A percentile compares a stretch with the other conserved stretches of the same genome.
Evolutionary conservation across 2,888 invertebrate genomes (phyloP).

Genomic region (Sepiola atlantica): DNA sequence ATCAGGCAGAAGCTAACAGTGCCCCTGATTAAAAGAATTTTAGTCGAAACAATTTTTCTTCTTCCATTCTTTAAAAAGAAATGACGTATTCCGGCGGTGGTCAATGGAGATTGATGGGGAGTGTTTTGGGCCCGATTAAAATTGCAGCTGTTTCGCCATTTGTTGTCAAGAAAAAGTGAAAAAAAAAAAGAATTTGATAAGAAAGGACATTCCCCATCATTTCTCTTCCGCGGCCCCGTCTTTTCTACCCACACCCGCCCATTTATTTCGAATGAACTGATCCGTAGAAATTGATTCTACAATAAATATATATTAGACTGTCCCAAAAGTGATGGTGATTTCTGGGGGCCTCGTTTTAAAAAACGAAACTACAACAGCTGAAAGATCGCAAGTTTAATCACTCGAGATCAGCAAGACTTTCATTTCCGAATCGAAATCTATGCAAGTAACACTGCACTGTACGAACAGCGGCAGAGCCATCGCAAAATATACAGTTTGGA

Average conservation of each 20-base stretch:
- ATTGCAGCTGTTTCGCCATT: background rate
- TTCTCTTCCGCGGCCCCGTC: background rate
- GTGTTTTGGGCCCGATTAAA: background rate
- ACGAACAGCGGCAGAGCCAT: too few species aligned
- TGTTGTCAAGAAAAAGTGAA: background rate
- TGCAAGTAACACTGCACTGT: too few species aligned
- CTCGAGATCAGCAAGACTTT: too few species aligned
- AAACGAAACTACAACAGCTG: too few species aligned
- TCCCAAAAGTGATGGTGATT: too few species aligned
- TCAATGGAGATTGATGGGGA: slow-evolving; percentile 9
- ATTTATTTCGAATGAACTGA: background rate
- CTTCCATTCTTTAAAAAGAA: too few species aligned
- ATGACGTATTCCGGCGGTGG: background rate
- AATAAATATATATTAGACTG: background rate
- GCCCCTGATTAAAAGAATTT: slow-evolving; percentile 1
- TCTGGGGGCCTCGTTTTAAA: too few species aligned
- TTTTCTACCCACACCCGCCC: background rate
- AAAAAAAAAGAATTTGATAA: background rate
- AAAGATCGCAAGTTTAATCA: too few species aligned
- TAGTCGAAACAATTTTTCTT: background rate
- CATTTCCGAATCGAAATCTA: too few species aligned
- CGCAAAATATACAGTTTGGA: too few species aligned
- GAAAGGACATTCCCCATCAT: background rate
- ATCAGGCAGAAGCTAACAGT: background rate
- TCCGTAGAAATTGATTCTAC: background rate